Evolutionary conservation across 2,797 vertebrate species (phyloP).

Genomic region (Argentina silus): DNA sequence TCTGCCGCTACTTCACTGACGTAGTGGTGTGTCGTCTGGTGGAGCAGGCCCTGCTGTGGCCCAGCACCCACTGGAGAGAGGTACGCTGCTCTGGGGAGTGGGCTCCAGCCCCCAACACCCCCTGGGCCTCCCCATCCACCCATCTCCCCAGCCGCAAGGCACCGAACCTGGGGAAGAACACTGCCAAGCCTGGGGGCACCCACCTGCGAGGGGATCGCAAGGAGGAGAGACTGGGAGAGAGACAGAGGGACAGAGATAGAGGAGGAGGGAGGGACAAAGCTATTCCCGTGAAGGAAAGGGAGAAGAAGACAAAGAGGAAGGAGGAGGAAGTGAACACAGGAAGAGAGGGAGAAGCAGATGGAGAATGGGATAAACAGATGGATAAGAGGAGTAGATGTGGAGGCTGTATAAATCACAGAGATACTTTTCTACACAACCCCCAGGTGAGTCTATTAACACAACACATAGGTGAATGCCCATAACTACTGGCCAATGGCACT

Average conservation of each 20-base stretch:
- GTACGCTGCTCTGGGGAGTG: conserved; percentile 72
- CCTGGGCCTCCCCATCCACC: conserved; percentile 5
- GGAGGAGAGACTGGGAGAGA: conserved; percentile 67
- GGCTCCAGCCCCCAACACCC: conserved; percentile 50
- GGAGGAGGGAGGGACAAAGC: conserved; percentile 18
- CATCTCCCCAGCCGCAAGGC: conserved; percentile 6
- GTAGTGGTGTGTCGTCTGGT: conserved; percentile 81
- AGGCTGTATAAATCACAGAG: conserved; percentile 83
- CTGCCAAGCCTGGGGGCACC: conserved; percentile 14
- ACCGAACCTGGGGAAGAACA: conserved; percentile 29
- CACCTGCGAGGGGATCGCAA: conserved; percentile 61
- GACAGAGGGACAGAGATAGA: conserved; percentile 43
- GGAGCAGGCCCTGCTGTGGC: conserved; percentile 75
- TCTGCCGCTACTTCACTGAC: conserved; percentile 83
- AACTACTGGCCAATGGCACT: too few species aligned
- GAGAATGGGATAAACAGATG: conserved; percentile 56
- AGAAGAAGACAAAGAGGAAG: conserved; percentile 6
- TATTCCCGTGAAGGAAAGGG: conserved; percentile 9
- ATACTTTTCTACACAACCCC: conserved; percentile 84
- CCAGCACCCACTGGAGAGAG: conserved; percentile 75
- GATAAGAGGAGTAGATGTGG: conserved; percentile 81
- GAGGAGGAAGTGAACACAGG: conserved; percentile 1
- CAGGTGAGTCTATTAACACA: conserved; percentile 66
- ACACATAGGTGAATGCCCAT: background rate
- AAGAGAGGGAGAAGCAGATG: conserved; percentile 18